These are phyloP conservation scores for Styela clava DNA, from an alignment of 23 tunicate genomes.

Conservation along the genomic window DNA sequence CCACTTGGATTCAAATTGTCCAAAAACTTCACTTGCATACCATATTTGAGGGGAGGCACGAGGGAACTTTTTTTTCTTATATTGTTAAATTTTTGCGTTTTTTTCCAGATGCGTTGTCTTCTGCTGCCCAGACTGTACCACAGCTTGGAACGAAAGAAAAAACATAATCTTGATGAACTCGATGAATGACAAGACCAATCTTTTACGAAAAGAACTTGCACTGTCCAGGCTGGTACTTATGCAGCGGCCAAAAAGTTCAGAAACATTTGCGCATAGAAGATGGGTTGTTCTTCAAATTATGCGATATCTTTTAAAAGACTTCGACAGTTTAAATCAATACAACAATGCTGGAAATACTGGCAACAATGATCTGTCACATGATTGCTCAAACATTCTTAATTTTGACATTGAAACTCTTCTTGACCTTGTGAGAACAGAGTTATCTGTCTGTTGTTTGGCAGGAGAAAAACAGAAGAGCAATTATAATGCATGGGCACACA, in stretches of 20 bases:
- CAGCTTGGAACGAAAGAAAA: constrained; percentile 47
- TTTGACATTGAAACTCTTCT: constrained; percentile 8
- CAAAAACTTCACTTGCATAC: no score
- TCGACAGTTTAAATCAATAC: not conserved
- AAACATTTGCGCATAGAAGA: constrained; percentile 45
- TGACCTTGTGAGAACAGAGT: constrained; percentile 15
- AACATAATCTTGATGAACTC: not conserved
- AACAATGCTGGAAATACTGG: not conserved
- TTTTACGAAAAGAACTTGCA: constrained; percentile 12
- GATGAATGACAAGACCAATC: not conserved
- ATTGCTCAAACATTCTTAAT: not conserved
- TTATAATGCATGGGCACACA: constrained; percentile 48
- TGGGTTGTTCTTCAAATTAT: constrained; percentile 27
- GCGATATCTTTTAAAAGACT: not conserved
- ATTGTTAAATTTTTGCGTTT: no score
- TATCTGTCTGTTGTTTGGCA: constrained; percentile 15
- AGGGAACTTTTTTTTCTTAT: no score
- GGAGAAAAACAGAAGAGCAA: constrained; percentile 35
- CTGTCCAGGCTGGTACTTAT: constrained; percentile 11
- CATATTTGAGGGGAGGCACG: no score
- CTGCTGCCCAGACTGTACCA: constrained; percentile 48
- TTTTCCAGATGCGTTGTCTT: constrained; percentile 44
- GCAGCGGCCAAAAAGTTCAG: constrained; percentile 45
- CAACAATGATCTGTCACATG: not conserved
- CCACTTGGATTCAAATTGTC: no score